These are phyloP conservation scores for Chromobotia macracanthus DNA, from an alignment of 2,797 vertebrate genomes.

Conservation along the genomic window DNA sequence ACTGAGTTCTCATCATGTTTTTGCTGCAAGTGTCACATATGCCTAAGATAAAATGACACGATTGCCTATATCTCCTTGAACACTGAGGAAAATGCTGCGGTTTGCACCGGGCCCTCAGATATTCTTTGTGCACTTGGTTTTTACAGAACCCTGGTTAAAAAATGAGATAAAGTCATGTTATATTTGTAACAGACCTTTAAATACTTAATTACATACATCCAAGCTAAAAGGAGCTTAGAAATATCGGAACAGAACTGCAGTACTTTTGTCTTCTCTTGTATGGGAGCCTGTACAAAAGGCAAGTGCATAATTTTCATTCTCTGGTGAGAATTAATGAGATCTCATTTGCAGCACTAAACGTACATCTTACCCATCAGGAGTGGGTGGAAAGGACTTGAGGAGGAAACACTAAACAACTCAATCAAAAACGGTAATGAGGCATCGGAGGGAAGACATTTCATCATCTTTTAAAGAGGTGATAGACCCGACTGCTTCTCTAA, in stretches of 20 bases:
- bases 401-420: constrained; percentile 24
- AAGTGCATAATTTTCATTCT: constrained; percentile 8
- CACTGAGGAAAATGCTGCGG: background rate
- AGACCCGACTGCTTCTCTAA: constrained; percentile 15
- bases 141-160: background rate
- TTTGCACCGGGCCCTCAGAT: too few species aligned
- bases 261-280: background rate
- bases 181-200: background rate
- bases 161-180: background rate
- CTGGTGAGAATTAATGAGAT: constrained; percentile 16
- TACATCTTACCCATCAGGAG: constrained; percentile 26
- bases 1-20: background rate
- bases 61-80: background rate
- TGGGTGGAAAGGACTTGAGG: constrained; percentile 15
- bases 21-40: background rate
- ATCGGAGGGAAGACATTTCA: constrained; percentile 24
- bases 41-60: background rate
- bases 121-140: background rate
- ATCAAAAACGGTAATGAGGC: constrained; percentile 27
- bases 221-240: background rate
- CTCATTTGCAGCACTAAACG: constrained; percentile 17
- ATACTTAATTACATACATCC: background rate
- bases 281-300: background rate
- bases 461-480: constrained; percentile 35
- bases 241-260: background rate